phyloP scores from a whole-genome alignment of 35 echinoderm and acorn worm species.

The Ophiothrix spiculata region DNA sequence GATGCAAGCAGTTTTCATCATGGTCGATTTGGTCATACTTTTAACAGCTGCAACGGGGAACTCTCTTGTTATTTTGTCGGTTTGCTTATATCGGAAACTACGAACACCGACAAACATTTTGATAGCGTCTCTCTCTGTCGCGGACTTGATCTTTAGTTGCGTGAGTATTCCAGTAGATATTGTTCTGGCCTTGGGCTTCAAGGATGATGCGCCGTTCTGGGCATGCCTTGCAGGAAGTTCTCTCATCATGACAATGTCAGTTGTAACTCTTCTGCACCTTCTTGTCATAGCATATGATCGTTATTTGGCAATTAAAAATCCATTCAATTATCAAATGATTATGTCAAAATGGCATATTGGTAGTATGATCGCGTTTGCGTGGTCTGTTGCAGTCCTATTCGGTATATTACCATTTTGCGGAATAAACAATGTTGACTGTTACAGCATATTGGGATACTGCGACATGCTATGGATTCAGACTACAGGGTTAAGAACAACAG shows the following conservation, averaged over 20 bases:
- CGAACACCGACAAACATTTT: constrained; percentile 56
- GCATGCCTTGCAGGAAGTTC: constrained; percentile 35
- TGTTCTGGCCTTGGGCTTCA: constrained; percentile 28
- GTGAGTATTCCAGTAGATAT: constrained; percentile 42
- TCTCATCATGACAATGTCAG: constrained; percentile 22
- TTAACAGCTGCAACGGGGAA: constrained; percentile 15
- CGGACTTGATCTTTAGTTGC: constrained; percentile 33
- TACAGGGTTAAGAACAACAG: constrained; percentile 10
- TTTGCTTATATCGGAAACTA: constrained; percentile 21
- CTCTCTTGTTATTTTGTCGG: constrained; percentile 28
- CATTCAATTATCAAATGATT: constrained; percentile 20
- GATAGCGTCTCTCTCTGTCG: constrained; percentile 40
- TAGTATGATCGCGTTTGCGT: constrained; percentile 13
- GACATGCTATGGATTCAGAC: constrained; percentile 35
- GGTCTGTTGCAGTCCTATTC: constrained; percentile 23
- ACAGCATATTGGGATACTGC: not conserved
- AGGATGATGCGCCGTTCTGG: not conserved
- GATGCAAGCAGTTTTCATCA: not conserved
- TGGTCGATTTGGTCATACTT: not conserved
- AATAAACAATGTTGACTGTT: constrained; percentile 31
- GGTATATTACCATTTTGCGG: constrained; percentile 11
- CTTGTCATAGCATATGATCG: constrained; percentile 51
- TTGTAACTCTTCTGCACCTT: constrained; percentile 35
- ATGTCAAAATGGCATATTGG: constrained; percentile 28
- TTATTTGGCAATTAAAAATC: constrained; percentile 44